Percentiles rank a stretch among this genome's conserved stretches.
Evolutionary conservation across 2,888 invertebrate species (phyloP).

Genomic region (Macaria liturata): DNA sequence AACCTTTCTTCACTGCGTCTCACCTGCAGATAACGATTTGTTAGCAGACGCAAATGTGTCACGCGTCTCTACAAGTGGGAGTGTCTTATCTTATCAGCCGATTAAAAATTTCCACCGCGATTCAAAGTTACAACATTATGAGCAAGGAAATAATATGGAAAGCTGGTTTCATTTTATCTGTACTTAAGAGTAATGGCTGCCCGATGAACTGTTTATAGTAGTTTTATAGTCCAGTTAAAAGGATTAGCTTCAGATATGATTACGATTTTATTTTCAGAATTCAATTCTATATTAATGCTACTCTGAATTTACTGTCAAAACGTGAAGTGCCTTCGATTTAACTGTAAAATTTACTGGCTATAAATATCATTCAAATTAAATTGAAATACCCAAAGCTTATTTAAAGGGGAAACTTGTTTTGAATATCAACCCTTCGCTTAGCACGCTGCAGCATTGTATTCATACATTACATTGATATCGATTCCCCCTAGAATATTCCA

Average conservation of each 20-base stretch:
- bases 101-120: slow-evolving; percentile 68
- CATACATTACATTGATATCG: no score
- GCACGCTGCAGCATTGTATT: no score
- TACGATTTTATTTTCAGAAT: no score
- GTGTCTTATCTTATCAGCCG: slow-evolving; percentile 73
- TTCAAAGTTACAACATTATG: slow-evolving; percentile 49
- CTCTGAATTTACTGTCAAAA: no score
- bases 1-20: slow-evolving; percentile 51
- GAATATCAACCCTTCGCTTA: no score
- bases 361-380: no score
- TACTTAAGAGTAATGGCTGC: slow-evolving; percentile 5
- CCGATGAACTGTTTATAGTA: slow-evolving; percentile 2
- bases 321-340: no score
- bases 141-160: slow-evolving; percentile 16
- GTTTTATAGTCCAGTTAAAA: slow-evolving; percentile 6
- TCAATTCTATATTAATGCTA: no score
- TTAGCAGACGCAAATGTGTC: slow-evolving; percentile 58
- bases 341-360: no score
- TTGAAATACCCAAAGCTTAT: no score
- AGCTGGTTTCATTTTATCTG: slow-evolving; percentile 17
- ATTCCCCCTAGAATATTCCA: slow-evolving; percentile 1
- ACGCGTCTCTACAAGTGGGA: slow-evolving; percentile 56
- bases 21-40: slow-evolving; percentile 49
- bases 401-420: no score
- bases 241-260: no score